These are phyloP conservation scores for Stramonita haemastoma DNA, from an alignment of 2,888 invertebrate species.

Conservation along the genomic window DNA sequence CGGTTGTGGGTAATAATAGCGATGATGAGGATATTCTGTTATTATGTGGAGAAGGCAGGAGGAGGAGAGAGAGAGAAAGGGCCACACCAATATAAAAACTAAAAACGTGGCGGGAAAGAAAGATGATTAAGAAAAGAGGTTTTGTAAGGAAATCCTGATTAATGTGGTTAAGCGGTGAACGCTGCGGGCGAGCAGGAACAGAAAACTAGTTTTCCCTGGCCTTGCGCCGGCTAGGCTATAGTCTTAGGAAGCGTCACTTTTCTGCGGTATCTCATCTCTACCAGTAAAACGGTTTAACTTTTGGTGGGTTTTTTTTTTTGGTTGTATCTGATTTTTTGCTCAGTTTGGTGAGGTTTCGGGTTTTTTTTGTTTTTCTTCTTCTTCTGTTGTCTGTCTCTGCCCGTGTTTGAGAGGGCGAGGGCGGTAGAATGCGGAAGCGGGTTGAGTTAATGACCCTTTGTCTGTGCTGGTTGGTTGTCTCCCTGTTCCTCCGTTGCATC, in stretches of 20 bases:
- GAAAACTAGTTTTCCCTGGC: neutral
- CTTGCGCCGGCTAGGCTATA: neutral
- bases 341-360: neutral
- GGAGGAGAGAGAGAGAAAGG: too few species aligned
- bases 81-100: neutral
- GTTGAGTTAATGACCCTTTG: neutral
- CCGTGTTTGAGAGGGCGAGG: neutral
- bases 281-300: neutral
- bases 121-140: conserved; percentile 29
- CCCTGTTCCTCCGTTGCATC: neutral
- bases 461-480: neutral
- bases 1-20: neutral
- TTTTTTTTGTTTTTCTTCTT: neutral
- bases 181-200: neutral
- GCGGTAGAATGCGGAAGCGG: neutral
- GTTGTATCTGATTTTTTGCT: neutral
- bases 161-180: conserved; percentile 31
- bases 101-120: neutral
- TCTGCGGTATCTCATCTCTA: conserved; percentile 20
- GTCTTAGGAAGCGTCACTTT: neutral
- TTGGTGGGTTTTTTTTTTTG: neutral
- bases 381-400: neutral
- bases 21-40: neutral
- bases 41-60: neutral
- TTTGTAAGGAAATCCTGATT: conserved; percentile 28